Evolutionary conservation across 2,888 invertebrate species (phyloP).

Genomic region (Toxonevra muliebris): DNA sequence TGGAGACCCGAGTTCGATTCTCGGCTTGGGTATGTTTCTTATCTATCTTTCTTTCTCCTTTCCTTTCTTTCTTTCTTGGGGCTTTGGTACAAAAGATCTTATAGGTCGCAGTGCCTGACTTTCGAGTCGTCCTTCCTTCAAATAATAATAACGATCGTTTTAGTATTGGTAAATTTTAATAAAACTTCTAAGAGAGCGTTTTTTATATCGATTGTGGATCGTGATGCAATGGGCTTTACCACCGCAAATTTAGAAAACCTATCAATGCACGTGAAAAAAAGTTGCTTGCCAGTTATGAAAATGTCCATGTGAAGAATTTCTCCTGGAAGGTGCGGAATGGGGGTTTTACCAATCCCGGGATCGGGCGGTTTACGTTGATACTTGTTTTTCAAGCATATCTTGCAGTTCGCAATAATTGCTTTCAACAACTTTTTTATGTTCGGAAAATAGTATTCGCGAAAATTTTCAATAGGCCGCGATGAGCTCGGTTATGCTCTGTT

Average conservation of each 20-base stretch:
- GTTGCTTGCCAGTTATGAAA: conserved; percentile 9
- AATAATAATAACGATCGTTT: no score
- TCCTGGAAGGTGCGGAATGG: conserved; percentile 14
- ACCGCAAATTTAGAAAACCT: conserved; percentile 24
- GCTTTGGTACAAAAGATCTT: no score
- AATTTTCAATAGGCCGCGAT: conserved; percentile 31
- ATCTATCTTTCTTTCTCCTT: no score
- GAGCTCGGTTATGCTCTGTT: conserved; percentile 31
- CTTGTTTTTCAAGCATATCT: conserved; percentile 26
- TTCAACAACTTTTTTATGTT: conserved; percentile 11
- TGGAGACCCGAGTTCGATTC: no score
- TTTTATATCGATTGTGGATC: conserved; percentile 14
- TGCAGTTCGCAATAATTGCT: conserved; percentile 15
- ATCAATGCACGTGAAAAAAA: conserved; percentile 20
- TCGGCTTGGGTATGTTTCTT: no score
- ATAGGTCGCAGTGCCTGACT: no score
- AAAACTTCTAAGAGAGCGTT: conserved; percentile 13
- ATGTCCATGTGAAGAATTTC: conserved; percentile 24
- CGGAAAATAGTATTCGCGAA: conserved; percentile 18
- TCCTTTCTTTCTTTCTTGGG: no score
- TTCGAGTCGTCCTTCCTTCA: no score
- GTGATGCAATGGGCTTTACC: conserved; percentile 14
- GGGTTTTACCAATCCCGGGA: conserved; percentile 15
- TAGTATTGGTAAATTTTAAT: conserved; percentile 15
- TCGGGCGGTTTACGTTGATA: conserved; percentile 16